A percentile compares a stretch with the other conserved stretches of the same genome.
phyloP scores from a whole-genome alignment of 2,113 vertebrate genomes.

The Clarias macrocephalus region DNA sequence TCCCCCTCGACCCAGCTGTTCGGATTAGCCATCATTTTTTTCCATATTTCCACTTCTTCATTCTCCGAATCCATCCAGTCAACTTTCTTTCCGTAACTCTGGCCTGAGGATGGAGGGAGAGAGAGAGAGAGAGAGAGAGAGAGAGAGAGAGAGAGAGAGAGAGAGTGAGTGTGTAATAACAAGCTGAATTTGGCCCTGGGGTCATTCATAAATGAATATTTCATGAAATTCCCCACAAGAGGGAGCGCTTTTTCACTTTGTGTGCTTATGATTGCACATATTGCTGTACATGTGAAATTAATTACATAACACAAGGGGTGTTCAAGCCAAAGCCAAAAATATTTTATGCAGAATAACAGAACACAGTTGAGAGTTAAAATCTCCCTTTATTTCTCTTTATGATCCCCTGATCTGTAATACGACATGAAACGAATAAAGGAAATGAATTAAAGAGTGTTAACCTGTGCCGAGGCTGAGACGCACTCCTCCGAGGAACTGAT shows the following conservation, averaged over 20 bases:
- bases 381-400: too few species aligned
- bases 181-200: too few species aligned
- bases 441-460: background rate
- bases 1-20: slow-evolving; percentile 58
- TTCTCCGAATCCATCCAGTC: slow-evolving; percentile 64
- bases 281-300: background rate
- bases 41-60: slow-evolving; percentile 60
- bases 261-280: background rate
- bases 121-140: too few species aligned
- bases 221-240: background rate
- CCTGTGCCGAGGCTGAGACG: slow-evolving; percentile 53
- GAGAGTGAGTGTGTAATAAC: too few species aligned
- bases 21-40: slow-evolving; percentile 55
- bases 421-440: background rate
- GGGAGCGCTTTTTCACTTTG: background rate
- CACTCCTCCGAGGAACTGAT: slow-evolving; percentile 57
- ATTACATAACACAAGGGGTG: background rate
- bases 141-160: background rate
- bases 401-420: too few species aligned
- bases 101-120: slow-evolving; percentile 41
- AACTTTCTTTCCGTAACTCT: slow-evolving; percentile 60
- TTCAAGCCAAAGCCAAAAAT: too few species aligned
- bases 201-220: background rate
- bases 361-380: too few species aligned
- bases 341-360: too few species aligned